A percentile compares a stretch with the other conserved stretches of the same genome.
Conservation (phyloP, 1,140 invertebrate species). For the Drosophila rufa region DNA sequence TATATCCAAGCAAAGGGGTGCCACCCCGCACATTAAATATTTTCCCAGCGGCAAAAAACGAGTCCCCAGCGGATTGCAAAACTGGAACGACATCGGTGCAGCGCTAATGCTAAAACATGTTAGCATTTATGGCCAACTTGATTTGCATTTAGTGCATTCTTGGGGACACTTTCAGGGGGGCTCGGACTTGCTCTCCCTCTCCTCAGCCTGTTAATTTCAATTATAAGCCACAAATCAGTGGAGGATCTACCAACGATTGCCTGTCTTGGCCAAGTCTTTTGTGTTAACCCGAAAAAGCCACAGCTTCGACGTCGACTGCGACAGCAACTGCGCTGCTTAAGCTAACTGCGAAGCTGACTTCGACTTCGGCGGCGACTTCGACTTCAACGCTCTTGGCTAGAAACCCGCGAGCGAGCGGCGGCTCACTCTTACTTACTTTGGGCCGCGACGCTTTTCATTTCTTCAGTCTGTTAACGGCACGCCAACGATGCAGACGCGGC, state of each 20-base stretch:
- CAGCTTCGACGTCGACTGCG: constrained; percentile 29
- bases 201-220: constrained; percentile 16
- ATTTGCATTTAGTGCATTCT: constrained; percentile 51
- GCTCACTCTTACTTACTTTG: constrained; percentile 80
- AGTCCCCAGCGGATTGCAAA: constrained; percentile 51
- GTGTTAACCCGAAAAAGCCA: constrained; percentile 44
- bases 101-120: constrained; percentile 39
- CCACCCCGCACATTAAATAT: constrained; percentile 20
- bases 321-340: neutral
- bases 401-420: constrained; percentile 51
- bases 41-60: constrained; percentile 49
- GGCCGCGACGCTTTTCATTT: constrained; percentile 80
- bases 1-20: constrained; percentile 19
- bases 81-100: constrained; percentile 42
- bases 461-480: constrained; percentile 85
- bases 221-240: constrained; percentile 32
- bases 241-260: constrained; percentile 27
- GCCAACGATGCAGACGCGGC: constrained; percentile 83
- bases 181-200: neutral
- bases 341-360: constrained; percentile 1
- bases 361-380: constrained; percentile 3
- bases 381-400: constrained; percentile 30
- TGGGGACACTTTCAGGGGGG: constrained; percentile 27
- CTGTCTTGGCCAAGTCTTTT: constrained; percentile 46
- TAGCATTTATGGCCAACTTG: constrained; percentile 46